Evolutionary conservation across 1,140 invertebrate genomes (phyloP).

Genomic region (Olivierus martensii): DNA sequence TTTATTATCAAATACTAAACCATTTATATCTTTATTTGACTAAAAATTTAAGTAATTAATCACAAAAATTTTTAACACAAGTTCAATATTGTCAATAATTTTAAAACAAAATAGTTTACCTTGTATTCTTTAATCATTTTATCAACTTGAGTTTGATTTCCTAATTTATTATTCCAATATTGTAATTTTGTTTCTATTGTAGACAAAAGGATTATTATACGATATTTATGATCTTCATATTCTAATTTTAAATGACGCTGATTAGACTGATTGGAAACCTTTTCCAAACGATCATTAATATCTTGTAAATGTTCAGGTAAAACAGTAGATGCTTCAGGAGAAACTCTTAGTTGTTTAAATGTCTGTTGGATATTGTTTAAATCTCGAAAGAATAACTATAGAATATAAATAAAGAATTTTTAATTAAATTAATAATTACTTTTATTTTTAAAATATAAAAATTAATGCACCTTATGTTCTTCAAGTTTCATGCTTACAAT

Average conservation of each 20-base stretch:
- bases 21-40: too few relatives aligned
- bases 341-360: conserved; percentile 46
- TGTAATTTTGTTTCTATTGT: conserved; percentile 76
- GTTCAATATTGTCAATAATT: too few relatives aligned
- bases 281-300: conserved; percentile 55
- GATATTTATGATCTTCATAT: conserved; percentile 25
- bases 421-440: too few relatives aligned
- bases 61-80: too few relatives aligned
- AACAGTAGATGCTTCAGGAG: conserved; percentile 44
- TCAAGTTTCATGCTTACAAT: conserved; percentile 1
- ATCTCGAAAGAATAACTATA: conserved; percentile 63
- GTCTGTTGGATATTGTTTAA: conserved; percentile 56
- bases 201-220: conserved; percentile 61
- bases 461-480: conserved; percentile 5
- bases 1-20: too few relatives aligned
- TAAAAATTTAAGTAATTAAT: too few relatives aligned
- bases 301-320: conserved; percentile 61
- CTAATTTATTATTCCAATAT: conserved; percentile 79
- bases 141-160: conserved; percentile 62
- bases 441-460: too few relatives aligned
- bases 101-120: too few relatives aligned
- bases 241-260: conserved; percentile 23
- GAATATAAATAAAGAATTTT: conserved; percentile 15
- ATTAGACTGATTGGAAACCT: conserved; percentile 20
- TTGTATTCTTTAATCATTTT: conserved; percentile 68